A percentile compares a stretch with the other conserved stretches of the same genome.
Evolutionary conservation across 2,888 invertebrate genomes (phyloP).

Genomic region (Andrena fulva): DNA sequence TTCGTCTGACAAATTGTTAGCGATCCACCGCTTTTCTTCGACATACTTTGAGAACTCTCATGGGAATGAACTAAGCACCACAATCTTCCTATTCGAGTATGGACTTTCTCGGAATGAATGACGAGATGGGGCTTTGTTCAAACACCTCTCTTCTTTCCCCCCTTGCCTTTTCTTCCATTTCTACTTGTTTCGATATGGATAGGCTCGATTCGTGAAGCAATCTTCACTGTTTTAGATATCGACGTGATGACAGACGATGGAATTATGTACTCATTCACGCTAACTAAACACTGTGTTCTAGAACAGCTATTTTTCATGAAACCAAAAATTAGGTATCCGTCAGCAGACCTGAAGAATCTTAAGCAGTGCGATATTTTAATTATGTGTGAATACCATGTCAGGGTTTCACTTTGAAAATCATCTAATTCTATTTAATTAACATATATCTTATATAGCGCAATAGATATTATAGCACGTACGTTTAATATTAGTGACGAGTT

Average conservation of each 20-base stretch:
- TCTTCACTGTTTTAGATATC: slow-evolving; percentile 3
- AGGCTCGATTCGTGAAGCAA: neutral
- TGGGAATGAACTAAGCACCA: slow-evolving; percentile 45
- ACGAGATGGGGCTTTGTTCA: slow-evolving; percentile 14
- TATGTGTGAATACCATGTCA: neutral
- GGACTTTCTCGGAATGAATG: slow-evolving; percentile 40
- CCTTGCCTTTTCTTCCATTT: neutral
- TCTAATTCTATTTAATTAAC: too few relatives aligned
- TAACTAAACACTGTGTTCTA: too few relatives aligned
- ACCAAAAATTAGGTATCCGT: too few relatives aligned
- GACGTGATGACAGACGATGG: neutral
- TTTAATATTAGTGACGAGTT: too few relatives aligned
- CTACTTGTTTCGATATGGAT: neutral
- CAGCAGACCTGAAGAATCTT: too few relatives aligned
- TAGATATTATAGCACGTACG: too few relatives aligned
- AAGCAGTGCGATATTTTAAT: too few relatives aligned
- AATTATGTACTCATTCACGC: too few relatives aligned
- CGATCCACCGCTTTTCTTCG: slow-evolving; percentile 33
- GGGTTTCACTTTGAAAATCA: neutral
- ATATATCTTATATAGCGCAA: too few relatives aligned
- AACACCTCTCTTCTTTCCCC: neutral
- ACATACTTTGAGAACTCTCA: slow-evolving; percentile 43
- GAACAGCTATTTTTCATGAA: too few relatives aligned
- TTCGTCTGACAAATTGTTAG: slow-evolving; percentile 27
- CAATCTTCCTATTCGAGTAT: slow-evolving; percentile 22